Evolutionary conservation across 1,140 invertebrate species (phyloP).

Genomic region (Lepidurus packardi): DNA sequence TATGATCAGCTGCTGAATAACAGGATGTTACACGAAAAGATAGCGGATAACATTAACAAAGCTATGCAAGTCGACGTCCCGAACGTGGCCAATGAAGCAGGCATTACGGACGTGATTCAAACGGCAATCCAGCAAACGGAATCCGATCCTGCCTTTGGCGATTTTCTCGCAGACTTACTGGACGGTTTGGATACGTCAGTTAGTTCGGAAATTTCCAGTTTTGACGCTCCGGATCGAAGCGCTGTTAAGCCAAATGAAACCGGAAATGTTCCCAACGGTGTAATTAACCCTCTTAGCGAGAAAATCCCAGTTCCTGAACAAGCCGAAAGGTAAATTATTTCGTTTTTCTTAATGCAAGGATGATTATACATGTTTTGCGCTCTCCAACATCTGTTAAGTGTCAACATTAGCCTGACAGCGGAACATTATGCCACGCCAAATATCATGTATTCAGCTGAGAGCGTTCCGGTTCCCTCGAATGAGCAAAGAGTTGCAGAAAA

Average conservation of each 20-base stretch:
- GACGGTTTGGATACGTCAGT: not conserved
- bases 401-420: no score
- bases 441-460: no score
- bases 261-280: not conserved
- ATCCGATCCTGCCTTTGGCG: not conserved
- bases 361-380: no score
- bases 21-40: not conserved
- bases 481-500: no score
- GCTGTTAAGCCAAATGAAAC: not conserved
- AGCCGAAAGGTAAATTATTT: no score
- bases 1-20: not conserved
- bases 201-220: not conserved
- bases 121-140: not conserved
- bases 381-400: no score
- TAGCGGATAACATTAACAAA: constrained; percentile 2
- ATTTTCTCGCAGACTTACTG: not conserved
- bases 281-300: not conserved
- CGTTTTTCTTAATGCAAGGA: no score
- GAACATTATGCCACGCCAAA: no score
- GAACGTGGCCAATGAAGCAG: not conserved
- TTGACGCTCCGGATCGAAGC: not conserved
- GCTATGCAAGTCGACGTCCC: not conserved
- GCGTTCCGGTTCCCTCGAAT: no score
- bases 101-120: not conserved
- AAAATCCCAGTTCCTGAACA: not conserved